Conservation (phyloP, 1,140 invertebrate genomes). For the Heterodera carotae region DNA sequence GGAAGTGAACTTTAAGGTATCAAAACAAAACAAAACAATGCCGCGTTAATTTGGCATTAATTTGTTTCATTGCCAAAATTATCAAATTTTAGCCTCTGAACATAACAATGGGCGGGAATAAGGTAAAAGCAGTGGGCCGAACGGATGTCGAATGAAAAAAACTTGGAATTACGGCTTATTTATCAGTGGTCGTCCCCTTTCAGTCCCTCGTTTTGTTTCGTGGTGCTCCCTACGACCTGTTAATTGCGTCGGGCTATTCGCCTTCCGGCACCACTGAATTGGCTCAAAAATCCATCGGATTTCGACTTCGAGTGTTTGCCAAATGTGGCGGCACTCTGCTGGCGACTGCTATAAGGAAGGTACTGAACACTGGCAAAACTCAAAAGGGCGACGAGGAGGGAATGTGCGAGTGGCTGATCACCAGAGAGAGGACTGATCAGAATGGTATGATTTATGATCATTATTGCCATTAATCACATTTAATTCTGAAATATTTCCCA, state of each 20-base stretch:
- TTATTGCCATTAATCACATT: too few relatives aligned
- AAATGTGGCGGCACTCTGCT: constrained; percentile 55
- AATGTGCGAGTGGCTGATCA: constrained; percentile 15
- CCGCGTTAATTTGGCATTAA: too few relatives aligned
- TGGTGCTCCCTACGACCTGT: constrained; percentile 53
- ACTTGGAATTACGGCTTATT: too few relatives aligned
- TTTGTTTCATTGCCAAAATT: too few relatives aligned
- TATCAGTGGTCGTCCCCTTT: constrained; percentile 22
- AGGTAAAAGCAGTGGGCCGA: too few relatives aligned
- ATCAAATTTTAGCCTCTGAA: constrained; percentile 14
- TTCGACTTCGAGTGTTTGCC: constrained; percentile 45
- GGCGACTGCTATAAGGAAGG: constrained; percentile 45
- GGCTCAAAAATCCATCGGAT: constrained; percentile 43
- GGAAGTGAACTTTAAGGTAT: neutral
- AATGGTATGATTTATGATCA: constrained; percentile 9
- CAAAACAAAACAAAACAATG: too few relatives aligned
- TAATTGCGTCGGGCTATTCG: constrained; percentile 41
- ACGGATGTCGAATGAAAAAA: too few relatives aligned
- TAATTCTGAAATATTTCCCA: too few relatives aligned
- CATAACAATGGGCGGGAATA: constrained; percentile 23
- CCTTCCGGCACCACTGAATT: constrained; percentile 16
- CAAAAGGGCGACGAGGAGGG: neutral
- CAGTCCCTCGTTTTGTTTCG: constrained; percentile 52
- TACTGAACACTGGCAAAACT: constrained; percentile 23
- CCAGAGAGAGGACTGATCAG: neutral